A percentile compares a stretch with the other conserved stretches of the same genome.
phyloP scores from a whole-genome alignment of 1,140 invertebrate genomes.

The Trachelipus rathkii region DNA sequence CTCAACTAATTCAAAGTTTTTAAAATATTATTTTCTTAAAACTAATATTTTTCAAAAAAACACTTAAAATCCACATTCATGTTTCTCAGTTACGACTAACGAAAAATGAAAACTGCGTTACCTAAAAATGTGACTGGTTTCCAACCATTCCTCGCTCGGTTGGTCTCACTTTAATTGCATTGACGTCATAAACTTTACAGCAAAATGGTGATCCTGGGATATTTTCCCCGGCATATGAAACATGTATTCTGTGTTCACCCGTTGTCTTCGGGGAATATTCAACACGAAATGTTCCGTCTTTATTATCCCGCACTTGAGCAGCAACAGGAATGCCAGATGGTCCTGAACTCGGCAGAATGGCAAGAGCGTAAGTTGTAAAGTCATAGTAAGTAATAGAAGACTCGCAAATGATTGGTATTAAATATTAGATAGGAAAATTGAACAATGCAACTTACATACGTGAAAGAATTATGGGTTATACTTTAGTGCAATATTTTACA shows the following conservation, averaged over 20 bases:
- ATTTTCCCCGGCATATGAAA: conserved; percentile 53
- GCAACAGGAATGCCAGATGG: conserved; percentile 74
- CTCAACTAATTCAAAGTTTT: conserved; percentile 66
- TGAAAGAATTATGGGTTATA: too few species aligned
- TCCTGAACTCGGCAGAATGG: conserved; percentile 58
- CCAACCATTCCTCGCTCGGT: conserved; percentile 84
- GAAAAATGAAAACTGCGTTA: conserved; percentile 51
- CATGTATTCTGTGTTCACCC: conserved; percentile 84
- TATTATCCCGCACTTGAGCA: conserved; percentile 75
- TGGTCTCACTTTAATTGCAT: conserved; percentile 89
- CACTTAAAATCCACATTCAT: too few species aligned
- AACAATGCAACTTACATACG: too few species aligned
- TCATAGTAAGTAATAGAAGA: neutral
- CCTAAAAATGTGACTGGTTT: conserved; percentile 89
- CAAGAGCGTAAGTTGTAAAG: neutral
- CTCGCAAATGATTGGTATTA: neutral
- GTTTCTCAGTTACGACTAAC: too few species aligned
- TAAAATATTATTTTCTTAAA: too few species aligned
- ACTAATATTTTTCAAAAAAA: too few species aligned
- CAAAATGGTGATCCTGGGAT: conserved; percentile 84
- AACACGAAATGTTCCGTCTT: conserved; percentile 66
- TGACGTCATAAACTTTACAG: conserved; percentile 91
- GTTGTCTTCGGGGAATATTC: conserved; percentile 80
- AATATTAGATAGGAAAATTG: too few species aligned
- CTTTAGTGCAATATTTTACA: too few species aligned